Percentiles rank a stretch among this genome's conserved stretches.
Conservation (phyloP, 2,888 invertebrate genomes). For the Agriopis leucophaearia region DNA sequence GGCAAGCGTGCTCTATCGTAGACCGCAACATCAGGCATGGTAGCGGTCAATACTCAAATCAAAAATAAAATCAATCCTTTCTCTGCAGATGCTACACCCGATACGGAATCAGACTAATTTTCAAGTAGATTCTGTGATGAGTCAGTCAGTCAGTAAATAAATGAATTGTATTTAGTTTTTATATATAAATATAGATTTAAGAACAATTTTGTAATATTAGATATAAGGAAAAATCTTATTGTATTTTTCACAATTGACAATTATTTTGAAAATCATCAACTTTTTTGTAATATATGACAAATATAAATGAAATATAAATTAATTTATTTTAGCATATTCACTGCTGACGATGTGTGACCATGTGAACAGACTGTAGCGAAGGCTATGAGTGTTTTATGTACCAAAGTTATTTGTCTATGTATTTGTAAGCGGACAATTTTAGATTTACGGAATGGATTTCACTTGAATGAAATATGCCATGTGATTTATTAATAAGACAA, state of each 20-base stretch:
- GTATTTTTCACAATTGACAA: conserved; percentile 33
- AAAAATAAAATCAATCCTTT: too few relatives aligned
- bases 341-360: conserved; percentile 24
- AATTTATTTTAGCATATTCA: conserved; percentile 36
- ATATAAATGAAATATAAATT: conserved; percentile 25
- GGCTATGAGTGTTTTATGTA: conserved; percentile 74
- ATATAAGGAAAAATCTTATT: conserved; percentile 30
- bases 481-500: conserved; percentile 76
- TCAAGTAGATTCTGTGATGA: too few relatives aligned
- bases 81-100: too few relatives aligned
- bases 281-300: conserved; percentile 11
- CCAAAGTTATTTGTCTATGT: conserved; percentile 75
- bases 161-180: too few relatives aligned
- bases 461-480: conserved; percentile 61
- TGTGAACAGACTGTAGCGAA: conserved; percentile 42
- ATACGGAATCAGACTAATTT: too few relatives aligned
- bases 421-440: conserved; percentile 56
- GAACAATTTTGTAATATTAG: conserved; percentile 14
- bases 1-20: too few relatives aligned
- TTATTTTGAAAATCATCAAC: conserved; percentile 19
- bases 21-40: too few relatives aligned
- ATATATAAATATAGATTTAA: too few relatives aligned
- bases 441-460: conserved; percentile 56
- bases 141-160: too few relatives aligned
- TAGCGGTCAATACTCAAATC: too few relatives aligned